Conservation (phyloP, 1,140 invertebrate species). For the Ceratosolen solmsi region DNA sequence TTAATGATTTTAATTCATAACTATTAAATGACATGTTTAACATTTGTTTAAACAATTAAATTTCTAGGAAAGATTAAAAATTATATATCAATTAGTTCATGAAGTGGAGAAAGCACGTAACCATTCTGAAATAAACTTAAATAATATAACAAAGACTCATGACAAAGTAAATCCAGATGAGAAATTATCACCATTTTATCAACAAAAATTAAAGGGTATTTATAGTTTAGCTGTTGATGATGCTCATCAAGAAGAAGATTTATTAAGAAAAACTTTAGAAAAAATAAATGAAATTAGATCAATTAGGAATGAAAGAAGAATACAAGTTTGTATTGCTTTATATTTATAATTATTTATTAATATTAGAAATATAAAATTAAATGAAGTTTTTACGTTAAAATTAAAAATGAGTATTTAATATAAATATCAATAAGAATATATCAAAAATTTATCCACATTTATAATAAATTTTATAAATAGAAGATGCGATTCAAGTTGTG, state of each 20-base stretch:
- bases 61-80: constrained; percentile 83
- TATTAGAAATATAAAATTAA: no score
- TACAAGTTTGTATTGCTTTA: constrained; percentile 76
- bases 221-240: constrained; percentile 87
- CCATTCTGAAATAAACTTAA: constrained; percentile 85
- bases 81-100: constrained; percentile 83
- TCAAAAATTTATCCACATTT: no score
- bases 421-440: no score
- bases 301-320: constrained; percentile 90
- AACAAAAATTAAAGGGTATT: constrained; percentile 86
- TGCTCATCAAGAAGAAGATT: constrained; percentile 88
- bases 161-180: constrained; percentile 82
- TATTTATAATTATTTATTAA: constrained; percentile 5
- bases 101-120: constrained; percentile 86
- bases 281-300: constrained; percentile 93
- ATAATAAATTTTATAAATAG: no score
- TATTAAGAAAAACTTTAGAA: constrained; percentile 85
- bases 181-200: constrained; percentile 77
- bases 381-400: no score
- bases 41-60: no score
- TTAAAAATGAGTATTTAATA: no score
- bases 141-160: constrained; percentile 85
- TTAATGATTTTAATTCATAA: no score
- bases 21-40: no score
- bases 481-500: no score